Base-by-base conservation (phyloP, 2,113 vertebrate species). In the Hymenochirus boettgeri region DNA sequence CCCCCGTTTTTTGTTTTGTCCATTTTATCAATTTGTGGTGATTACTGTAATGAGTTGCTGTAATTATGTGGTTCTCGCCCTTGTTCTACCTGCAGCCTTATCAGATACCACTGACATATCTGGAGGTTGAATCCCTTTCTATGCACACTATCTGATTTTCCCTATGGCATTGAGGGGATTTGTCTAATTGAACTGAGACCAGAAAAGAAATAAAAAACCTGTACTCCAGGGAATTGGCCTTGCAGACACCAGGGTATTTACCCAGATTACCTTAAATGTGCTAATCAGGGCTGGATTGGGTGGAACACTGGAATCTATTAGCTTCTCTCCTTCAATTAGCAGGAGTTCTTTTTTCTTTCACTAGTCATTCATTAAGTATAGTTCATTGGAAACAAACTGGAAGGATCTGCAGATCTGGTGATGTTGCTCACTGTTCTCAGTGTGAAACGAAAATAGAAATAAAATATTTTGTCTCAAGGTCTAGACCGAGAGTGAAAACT, bases 151-250 rank as follows among this genome's bases (percentile, higher is more conserved):
- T 35, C 39, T 65, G 62, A 65, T 57, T 65, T 64, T 48, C 62
- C 55, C 45, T 24, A 35, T 35, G 39, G 63, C 45, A 66, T 50
- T 66, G 58, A 51, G 31, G 48, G 39, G 54, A 66, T 66, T 66
- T 57, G 63, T 45, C 29, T 58, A 66, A 66, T 66, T 57, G 63
- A 57, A 58, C 58, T 66, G 54, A 48, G 55, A 27, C 45, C 19
- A 66, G 33, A 50, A 42, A 52, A 39, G 37, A 59, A 39, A 51
- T 27, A 50, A 59, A 51, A 39, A 37, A 52, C 55, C 35, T 21
- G 47, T 67, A 67, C 63, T 58, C 29, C 23, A 57, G 54, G 63
- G 56, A 67, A 31, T 18, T 21, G 46, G 45, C 22, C 22, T 24
- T 23, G 23, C 51, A 65, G 53, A 65, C 47, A 53, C 23, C 4